Percentiles rank a stretch among this genome's conserved stretches.
Conservation (phyloP, 2,797 vertebrate genomes). For the Muscicapa striata region DNA sequence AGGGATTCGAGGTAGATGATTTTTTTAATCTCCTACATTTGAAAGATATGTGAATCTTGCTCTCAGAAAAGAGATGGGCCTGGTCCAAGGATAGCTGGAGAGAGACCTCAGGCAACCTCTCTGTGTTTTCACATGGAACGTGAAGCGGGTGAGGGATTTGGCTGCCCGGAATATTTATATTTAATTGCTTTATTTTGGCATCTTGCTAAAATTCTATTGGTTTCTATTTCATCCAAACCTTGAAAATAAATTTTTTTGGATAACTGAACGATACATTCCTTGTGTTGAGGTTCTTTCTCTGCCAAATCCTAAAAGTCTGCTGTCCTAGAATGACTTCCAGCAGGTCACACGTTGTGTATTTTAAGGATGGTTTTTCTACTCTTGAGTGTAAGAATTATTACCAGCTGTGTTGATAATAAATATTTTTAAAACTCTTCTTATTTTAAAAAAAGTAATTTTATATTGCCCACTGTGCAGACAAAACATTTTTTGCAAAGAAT, state of each 20-base stretch:
- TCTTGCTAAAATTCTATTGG: constrained; percentile 16
- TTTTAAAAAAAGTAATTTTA: not conserved
- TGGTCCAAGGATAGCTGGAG: not conserved
- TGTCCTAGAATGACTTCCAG: not conserved
- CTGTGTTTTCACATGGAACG: not conserved
- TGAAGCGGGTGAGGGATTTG: not conserved
- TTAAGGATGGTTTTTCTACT: not conserved
- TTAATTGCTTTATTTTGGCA: constrained; percentile 35
- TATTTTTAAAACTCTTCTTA: not conserved
- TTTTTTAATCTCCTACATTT: not conserved
- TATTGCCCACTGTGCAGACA: not conserved
- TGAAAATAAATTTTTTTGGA: not conserved
- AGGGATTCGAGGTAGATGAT: accelerated
- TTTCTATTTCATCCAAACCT: constrained; percentile 13
- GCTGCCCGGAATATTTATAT: constrained; percentile 10
- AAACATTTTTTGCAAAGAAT: constrained; percentile 44
- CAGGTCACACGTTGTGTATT: not conserved
- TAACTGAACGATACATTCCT: not conserved
- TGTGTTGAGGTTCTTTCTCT: not conserved
- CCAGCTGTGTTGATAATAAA: constrained; percentile 26
- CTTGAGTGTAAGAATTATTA: not conserved
- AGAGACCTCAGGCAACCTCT: not conserved
- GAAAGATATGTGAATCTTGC: not conserved
- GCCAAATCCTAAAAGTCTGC: not conserved
- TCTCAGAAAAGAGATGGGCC: not conserved